Conservation (phyloP, 2,888 invertebrate species). For the Caradrina clavipalpis region DNA sequence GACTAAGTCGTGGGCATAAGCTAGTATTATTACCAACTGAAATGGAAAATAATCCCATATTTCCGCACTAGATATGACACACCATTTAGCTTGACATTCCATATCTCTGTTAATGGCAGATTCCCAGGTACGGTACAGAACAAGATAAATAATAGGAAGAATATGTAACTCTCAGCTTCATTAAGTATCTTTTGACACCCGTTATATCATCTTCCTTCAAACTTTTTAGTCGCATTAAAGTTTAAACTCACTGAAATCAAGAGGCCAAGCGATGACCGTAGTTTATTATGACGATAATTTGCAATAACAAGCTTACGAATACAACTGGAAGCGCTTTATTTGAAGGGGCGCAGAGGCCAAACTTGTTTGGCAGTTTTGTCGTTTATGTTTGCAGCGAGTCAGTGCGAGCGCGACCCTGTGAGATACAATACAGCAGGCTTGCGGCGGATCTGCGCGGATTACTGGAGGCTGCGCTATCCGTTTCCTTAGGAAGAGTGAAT, state of each 20-base stretch:
- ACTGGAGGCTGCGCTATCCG: conserved; percentile 67
- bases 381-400: conserved; percentile 44
- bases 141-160: no score
- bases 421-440: conserved; percentile 69
- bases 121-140: no score
- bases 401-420: conserved; percentile 53
- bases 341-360: conserved; percentile 22
- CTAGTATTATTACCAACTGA: no score
- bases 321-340: conserved; percentile 21
- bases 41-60: no score
- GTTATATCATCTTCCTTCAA: conserved; percentile 48
- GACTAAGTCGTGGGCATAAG: no score
- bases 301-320: conserved; percentile 28
- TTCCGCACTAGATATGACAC: no score
- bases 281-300: conserved; percentile 57
- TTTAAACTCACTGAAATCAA: conserved; percentile 65
- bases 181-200: neutral
- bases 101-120: no score
- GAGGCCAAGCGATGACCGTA: conserved; percentile 43
- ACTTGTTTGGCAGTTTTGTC: conserved; percentile 14
- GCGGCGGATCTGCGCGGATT: conserved; percentile 73
- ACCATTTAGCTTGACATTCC: no score
- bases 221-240: conserved; percentile 68
- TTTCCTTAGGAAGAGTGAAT: conserved; percentile 58
- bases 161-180: no score